Evolutionary conservation across 1,140 invertebrate genomes (phyloP).

Genomic region (Aphaenogaster rudis): DNA sequence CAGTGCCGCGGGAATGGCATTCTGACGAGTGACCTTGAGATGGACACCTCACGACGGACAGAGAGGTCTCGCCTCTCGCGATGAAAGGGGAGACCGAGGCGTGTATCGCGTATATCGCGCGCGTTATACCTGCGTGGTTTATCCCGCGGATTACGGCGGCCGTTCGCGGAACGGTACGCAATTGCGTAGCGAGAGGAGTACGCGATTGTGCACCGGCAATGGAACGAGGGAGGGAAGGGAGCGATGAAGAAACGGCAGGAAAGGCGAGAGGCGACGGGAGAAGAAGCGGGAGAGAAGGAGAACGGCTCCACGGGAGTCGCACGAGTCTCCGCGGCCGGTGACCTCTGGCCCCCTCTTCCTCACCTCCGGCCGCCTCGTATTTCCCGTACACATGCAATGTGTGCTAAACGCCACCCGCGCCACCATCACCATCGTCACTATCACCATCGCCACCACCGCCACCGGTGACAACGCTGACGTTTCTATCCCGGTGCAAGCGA

Average conservation of each 20-base stretch:
- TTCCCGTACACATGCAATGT: conserved; percentile 46
- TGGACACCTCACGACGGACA: conserved; percentile 54
- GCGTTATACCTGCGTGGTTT: conserved; percentile 39
- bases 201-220: background rate
- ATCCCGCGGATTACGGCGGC: conserved; percentile 36
- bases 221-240: conserved; percentile 17
- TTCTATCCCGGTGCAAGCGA: conserved; percentile 33
- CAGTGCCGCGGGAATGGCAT: conserved; percentile 50
- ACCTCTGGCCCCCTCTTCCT: conserved; percentile 80
- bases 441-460: background rate
- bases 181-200: conserved; percentile 63
- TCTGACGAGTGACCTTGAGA: conserved; percentile 61
- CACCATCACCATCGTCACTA: background rate
- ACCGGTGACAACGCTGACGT: conserved; percentile 24
- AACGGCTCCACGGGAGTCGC: conserved; percentile 75
- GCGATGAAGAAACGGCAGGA: conserved; percentile 37
- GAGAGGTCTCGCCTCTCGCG: conserved; percentile 11
- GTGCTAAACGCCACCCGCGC: conserved; percentile 58
- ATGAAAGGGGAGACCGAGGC: conserved; percentile 45
- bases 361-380: conserved; percentile 47
- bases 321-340: conserved; percentile 82
- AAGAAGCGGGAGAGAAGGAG: conserved; percentile 58
- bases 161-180: conserved; percentile 50
- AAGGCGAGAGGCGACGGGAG: conserved; percentile 28
- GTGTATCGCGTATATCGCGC: conserved; percentile 27